phyloP scores from a whole-genome alignment of 2,113 vertebrate genomes.

The Symphodus melops region DNA sequence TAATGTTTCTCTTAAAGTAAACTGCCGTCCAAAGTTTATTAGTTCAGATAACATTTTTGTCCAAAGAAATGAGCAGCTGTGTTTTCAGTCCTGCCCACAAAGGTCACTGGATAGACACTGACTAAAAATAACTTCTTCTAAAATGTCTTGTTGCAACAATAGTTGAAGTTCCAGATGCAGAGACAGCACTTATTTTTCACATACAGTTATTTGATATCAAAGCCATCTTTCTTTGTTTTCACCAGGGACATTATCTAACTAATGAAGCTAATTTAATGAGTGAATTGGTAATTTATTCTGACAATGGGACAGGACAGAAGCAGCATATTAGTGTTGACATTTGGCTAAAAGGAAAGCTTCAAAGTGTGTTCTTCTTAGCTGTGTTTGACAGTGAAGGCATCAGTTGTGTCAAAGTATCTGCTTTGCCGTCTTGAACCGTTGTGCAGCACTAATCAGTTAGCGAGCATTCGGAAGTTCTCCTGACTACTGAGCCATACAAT shows the following conservation, averaged over 20 bases:
- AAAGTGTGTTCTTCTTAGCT: conserved; percentile 54
- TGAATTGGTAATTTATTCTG: conserved; percentile 50
- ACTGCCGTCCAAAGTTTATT: conserved; percentile 86
- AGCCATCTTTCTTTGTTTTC: conserved; percentile 38
- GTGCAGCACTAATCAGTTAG: conserved; percentile 77
- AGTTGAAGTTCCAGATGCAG: conserved; percentile 44
- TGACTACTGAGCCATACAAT: conserved; percentile 76
- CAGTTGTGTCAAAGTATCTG: conserved; percentile 68
- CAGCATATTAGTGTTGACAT: conserved; percentile 59
- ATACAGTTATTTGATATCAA: conserved; percentile 45
- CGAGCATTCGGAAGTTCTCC: conserved; percentile 65
- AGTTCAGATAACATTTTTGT: conserved; percentile 84
- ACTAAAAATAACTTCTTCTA: conserved; percentile 79
- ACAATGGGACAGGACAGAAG: conserved; percentile 41
- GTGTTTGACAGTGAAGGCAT: conserved; percentile 74
- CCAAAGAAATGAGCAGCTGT: conserved; percentile 82
- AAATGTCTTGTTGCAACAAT: conserved; percentile 56
- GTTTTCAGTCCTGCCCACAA: conserved; percentile 78
- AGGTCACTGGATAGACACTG: conserved; percentile 76
- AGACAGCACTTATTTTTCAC: conserved; percentile 19
- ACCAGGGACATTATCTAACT: conserved; percentile 30
- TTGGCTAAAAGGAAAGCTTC: conserved; percentile 59
- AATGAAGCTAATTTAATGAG: conserved; percentile 46
- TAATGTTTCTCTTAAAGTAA: conserved; percentile 85
- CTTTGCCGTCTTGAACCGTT: conserved; percentile 72